Conservation (phyloP, 2,113 vertebrate species). For the Arothron firmamentum region DNA sequence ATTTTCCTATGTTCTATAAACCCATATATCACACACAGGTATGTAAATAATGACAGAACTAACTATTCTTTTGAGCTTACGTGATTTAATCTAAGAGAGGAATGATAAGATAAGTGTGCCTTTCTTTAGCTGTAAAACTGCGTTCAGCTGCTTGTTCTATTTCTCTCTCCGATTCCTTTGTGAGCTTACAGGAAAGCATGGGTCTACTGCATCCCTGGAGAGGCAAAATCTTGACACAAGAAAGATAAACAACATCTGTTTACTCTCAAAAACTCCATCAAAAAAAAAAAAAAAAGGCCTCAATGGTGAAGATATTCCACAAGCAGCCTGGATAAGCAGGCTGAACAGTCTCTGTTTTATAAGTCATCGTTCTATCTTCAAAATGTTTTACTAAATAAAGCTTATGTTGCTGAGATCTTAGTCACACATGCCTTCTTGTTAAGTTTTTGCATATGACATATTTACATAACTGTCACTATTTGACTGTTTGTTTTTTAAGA, state of each 20-base stretch:
- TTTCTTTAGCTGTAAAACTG: slow-evolving; percentile 47
- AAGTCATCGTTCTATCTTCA: too few relatives aligned
- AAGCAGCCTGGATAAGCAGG: slow-evolving; percentile 44
- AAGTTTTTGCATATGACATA: too few relatives aligned
- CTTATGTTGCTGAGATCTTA: too few relatives aligned
- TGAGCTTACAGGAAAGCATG: slow-evolving; percentile 63
- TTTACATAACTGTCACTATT: too few relatives aligned
- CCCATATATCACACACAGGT: too few relatives aligned
- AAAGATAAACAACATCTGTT: slow-evolving; percentile 79
- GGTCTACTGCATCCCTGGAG: slow-evolving; percentile 67
- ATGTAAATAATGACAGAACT: too few relatives aligned
- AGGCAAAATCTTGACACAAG: slow-evolving; percentile 70
- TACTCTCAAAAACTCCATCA: slow-evolving; percentile 64
- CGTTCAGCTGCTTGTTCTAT: slow-evolving; percentile 52
- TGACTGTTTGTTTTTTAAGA: too few relatives aligned
- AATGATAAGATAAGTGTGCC: slow-evolving; percentile 5
- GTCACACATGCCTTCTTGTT: too few relatives aligned
- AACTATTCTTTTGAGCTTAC: neutral
- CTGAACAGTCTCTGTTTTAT: too few relatives aligned
- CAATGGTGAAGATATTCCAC: slow-evolving; percentile 48
- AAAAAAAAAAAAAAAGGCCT: slow-evolving; percentile 36
- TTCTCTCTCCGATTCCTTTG: slow-evolving; percentile 61
- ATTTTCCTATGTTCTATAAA: too few relatives aligned
- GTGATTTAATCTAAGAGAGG: slow-evolving; percentile 11
- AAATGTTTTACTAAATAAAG: too few relatives aligned